Evolutionary conservation across 2,113 vertebrate genomes (phyloP).

Genomic region (Daphoenositta chrysoptera): DNA sequence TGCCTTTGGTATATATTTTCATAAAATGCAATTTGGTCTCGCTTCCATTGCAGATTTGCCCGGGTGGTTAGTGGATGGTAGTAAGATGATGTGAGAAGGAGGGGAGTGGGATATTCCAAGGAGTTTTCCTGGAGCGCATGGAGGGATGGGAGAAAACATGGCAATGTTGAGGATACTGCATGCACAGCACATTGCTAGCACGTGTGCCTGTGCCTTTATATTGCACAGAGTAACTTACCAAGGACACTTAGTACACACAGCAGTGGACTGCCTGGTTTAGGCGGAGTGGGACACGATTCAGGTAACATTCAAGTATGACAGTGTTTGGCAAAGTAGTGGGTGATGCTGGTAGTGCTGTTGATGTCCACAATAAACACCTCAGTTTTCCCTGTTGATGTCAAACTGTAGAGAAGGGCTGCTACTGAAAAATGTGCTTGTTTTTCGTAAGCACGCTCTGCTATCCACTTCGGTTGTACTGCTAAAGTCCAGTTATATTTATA

Average conservation of each 20-base stretch:
- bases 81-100: neutral
- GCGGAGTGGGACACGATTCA: neutral
- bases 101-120: neutral
- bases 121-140: neutral
- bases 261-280: neutral
- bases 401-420: neutral
- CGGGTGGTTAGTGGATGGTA: neutral
- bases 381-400: neutral
- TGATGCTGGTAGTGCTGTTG: neutral
- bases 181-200: rapidly evolving
- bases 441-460: neutral
- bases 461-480: neutral
- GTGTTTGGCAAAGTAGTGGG: neutral
- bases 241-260: neutral
- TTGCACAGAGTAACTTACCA: no score
- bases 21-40: neutral
- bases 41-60: neutral
- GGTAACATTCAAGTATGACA: neutral
- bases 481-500: neutral
- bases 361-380: neutral
- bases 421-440: neutral
- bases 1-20: neutral
- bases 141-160: neutral
- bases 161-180: neutral
- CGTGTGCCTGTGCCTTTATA: rapidly evolving